These are phyloP conservation scores for Poecilobothrus nobilitatus DNA, from an alignment of 2,888 invertebrate genomes.

Conservation along the genomic window DNA sequence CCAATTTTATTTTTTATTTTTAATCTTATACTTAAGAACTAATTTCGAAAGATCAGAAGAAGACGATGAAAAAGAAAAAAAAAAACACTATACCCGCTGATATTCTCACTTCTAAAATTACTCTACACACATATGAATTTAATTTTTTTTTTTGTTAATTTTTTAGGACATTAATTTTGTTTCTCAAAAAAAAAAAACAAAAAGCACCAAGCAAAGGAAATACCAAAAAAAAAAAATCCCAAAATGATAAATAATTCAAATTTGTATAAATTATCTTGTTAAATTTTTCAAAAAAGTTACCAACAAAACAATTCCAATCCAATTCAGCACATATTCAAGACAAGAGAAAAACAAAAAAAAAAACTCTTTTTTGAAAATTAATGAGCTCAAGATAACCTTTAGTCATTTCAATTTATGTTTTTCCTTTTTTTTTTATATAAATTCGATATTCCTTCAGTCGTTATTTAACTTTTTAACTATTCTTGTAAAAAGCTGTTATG, in stretches of 20 bases:
- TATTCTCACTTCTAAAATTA: neutral
- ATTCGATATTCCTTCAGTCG: neutral
- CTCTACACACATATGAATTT: neutral
- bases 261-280: constrained; percentile 11
- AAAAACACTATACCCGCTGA: neutral
- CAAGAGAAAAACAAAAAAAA: neutral
- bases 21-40: no score
- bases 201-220: neutral
- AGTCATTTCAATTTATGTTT: neutral
- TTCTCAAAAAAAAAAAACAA: no score
- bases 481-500: neutral
- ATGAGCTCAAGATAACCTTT: constrained; percentile 6
- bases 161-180: no score
- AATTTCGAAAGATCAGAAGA: neutral
- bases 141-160: neutral
- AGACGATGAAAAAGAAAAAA: neutral
- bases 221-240: neutral
- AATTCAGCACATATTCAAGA: no score
- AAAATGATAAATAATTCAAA: constrained; percentile 7
- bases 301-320: no score
- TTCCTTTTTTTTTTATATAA: neutral
- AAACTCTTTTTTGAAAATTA: neutral
- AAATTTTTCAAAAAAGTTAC: neutral
- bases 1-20: no score
- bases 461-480: neutral